Evolutionary conservation across 1,140 invertebrate genomes (phyloP).

Genomic region (Apis cerana): DNA sequence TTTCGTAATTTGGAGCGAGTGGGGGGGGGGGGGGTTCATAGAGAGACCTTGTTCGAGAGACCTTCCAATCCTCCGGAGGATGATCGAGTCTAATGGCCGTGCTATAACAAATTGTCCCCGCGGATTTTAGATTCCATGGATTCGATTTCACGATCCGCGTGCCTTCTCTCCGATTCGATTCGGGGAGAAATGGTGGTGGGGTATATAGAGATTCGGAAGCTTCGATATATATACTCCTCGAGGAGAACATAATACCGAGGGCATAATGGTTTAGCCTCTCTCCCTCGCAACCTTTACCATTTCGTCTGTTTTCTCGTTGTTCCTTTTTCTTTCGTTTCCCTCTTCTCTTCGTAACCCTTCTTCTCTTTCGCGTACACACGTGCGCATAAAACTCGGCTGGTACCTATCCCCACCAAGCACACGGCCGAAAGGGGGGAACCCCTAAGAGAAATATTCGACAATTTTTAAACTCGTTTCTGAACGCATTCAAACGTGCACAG

Average conservation of each 20-base stretch:
- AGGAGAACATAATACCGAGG: constrained; percentile 37
- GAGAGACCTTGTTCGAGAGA: no score
- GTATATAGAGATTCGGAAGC: neutral
- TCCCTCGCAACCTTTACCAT: constrained; percentile 49
- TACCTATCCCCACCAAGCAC: constrained; percentile 19
- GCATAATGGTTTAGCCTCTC: constrained; percentile 48
- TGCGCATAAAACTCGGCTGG: constrained; percentile 36
- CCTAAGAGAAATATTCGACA: constrained; percentile 75
- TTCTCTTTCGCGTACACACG: constrained; percentile 38
- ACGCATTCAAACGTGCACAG: constrained; percentile 72
- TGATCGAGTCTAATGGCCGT: no score
- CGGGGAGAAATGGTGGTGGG: neutral
- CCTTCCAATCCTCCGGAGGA: no score
- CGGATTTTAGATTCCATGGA: neutral
- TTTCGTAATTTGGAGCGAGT: constrained; percentile 17
- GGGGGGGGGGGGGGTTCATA: no score
- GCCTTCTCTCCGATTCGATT: neutral
- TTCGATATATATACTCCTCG: neutral
- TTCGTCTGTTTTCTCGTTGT: constrained; percentile 33
- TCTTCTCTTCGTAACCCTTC: neutral
- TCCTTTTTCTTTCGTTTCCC: constrained; percentile 29
- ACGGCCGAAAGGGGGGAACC: constrained; percentile 12
- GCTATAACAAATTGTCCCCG: neutral
- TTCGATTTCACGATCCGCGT: neutral
- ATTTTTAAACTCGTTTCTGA: constrained; percentile 80